Evolutionary conservation across 1,140 invertebrate species (phyloP), one percentile per base, ranked within the genome.

Genomic region (Plectrocnemia conspersa): DNA sequence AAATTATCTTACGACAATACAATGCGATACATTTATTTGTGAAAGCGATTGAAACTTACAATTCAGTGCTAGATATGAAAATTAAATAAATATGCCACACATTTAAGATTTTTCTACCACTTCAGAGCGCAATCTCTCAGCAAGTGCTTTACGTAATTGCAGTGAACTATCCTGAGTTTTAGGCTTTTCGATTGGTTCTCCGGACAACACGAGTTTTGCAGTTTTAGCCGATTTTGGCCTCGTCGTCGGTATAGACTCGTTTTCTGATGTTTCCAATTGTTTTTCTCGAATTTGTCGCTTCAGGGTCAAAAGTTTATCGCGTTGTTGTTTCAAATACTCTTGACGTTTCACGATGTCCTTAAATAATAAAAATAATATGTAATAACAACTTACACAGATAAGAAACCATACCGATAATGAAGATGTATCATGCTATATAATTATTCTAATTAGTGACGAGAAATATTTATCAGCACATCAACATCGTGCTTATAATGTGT

Each of bases 241-340:
- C 18, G 68, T 59, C 1, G 62, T 64, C 7, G 62, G 24, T 1
- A 63, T 56, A 41, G 66, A 64, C 3, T 42, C 61, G 1, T 69
- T 68, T 5, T 72, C 68, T 55, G 77, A 71, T 9, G 71, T 77
- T n/a, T 79, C 78, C 2, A 96, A 70, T 63, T 86, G 81, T 61
- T 87, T 85, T 63, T 87, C 85, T 19, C 92, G 76, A 15, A 88
- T 90, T 68, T 88, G 80, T 66, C 89, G 89, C 67, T 96, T 96
- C 63, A 95, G 67, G 13, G 87, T 86, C 23, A 96, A 76, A 15
- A 97, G 78, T 66, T 94, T 93, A 68, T 96, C 92, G 21, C 93
- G 77, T 68, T 94, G 91, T 38, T 86, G 79, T 23, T 88, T 82
- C 19, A 97, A 71, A 68, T 93, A 95, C 61, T 89, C 80, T 64